phyloP scores from a whole-genome alignment of 2,797 vertebrate genomes.

The Hippoglossus hippoglossus region DNA sequence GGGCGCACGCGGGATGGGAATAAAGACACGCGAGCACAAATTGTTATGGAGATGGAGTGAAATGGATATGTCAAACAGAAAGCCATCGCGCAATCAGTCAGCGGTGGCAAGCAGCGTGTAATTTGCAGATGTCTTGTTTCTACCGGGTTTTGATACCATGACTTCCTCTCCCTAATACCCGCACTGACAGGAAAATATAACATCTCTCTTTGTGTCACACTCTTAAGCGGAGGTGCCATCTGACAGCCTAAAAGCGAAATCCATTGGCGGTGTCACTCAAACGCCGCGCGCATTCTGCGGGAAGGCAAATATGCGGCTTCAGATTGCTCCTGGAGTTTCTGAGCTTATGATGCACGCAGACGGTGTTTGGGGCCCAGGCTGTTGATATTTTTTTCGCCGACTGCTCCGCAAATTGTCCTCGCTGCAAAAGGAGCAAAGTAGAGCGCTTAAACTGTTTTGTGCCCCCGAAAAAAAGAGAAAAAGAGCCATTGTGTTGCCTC shows the following conservation, averaged over 20 bases:
- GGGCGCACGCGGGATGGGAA: constrained; percentile 41
- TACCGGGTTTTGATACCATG: constrained; percentile 57
- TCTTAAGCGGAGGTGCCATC: constrained; percentile 47
- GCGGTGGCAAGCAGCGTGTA: constrained; percentile 43
- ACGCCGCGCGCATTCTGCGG: not conserved
- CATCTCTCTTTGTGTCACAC: constrained; percentile 57
- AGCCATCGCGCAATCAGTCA: constrained; percentile 42
- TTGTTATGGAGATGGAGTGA: constrained; percentile 43
- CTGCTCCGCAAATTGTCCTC: constrained; percentile 66
- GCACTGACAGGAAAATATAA: constrained; percentile 67
- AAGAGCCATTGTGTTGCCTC: constrained; percentile 59
- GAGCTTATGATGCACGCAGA: constrained; percentile 67
- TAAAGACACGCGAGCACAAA: constrained; percentile 46
- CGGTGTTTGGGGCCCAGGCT: constrained; percentile 50
- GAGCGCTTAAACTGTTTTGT: constrained; percentile 67
- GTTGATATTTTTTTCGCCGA: constrained; percentile 63
- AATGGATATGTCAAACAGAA: constrained; percentile 60
- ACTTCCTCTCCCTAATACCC: constrained; percentile 51
- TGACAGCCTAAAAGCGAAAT: constrained; percentile 67
- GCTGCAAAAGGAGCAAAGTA: constrained; percentile 63
- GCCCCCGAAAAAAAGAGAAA: constrained; percentile 6
- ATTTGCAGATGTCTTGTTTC: constrained; percentile 70
- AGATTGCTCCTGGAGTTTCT: constrained; percentile 41
- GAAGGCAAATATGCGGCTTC: constrained; percentile 36
- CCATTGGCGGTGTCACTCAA: constrained; percentile 57